Base-by-base conservation (phyloP, 2,113 vertebrate species). In the Anhinga rufa region DNA sequence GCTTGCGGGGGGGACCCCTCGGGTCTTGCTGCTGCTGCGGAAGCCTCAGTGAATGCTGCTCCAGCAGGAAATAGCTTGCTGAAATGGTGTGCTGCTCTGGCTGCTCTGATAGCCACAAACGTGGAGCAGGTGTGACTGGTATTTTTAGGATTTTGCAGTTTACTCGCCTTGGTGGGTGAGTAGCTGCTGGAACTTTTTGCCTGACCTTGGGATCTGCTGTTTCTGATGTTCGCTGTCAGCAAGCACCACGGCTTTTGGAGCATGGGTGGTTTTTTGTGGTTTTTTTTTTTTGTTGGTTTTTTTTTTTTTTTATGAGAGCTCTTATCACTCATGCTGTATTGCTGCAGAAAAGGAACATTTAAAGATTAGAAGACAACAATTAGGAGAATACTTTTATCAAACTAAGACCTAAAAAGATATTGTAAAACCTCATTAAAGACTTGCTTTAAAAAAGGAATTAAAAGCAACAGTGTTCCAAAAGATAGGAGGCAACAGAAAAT, bases 61-160 rank as follows among this genome's bases (percentile, higher is more conserved):
- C 31, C 42, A 21, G 60, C 55, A 84, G 55, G 60, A 44, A 22
- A 4, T 3, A 32, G 40, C 66, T 86, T 24, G 40, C 32, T 51
- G 85, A 29, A 28, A 8, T 1, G 65, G 3, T 42, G 79, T 7
- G 48, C 55, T n/a, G n/a, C 58, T 31, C 38, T 1, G 1, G 26
- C 17, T 1, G 9, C 62, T 18, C 51, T 0, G 0, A 14, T 0
- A 54, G 86, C n/a, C n/a, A 14, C 9, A 0, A 10, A 20, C 12
- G 9, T 4, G 74, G 32, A 42, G 87, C 58, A 16, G 71, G 18
- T 14, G 68, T 7, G 55, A 61, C 17, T 3, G 9, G 0, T 14
- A 1, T 32, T 52, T 68, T 65, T 31, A 32, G 77, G 62, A 6
- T 75, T 91, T 72, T 76, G 70, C 34, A 9, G 19, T 44, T 86